Evolutionary conservation across 2,888 invertebrate species (phyloP).

Genomic region (Hedya salicella): DNA sequence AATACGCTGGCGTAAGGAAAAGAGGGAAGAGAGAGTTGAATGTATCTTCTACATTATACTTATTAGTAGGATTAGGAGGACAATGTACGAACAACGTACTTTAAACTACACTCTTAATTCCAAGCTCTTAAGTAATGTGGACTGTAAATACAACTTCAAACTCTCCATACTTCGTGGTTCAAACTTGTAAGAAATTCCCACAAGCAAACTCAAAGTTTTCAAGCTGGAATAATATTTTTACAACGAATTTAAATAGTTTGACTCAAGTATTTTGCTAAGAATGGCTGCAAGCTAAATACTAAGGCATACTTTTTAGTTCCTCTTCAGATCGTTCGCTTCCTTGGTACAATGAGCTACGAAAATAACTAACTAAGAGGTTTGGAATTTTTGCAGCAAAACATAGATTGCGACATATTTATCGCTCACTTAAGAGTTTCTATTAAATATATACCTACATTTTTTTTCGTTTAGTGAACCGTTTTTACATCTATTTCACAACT

Average conservation of each 20-base stretch:
- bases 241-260: slow-evolving; percentile 41
- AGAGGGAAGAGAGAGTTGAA: no score
- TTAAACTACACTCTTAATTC: slow-evolving; percentile 20
- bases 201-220: slow-evolving; percentile 33
- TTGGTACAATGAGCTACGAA: background rate
- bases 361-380: no score
- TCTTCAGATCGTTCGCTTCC: slow-evolving; percentile 2
- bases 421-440: no score
- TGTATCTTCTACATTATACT: no score
- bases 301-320: slow-evolving; percentile 53
- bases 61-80: no score
- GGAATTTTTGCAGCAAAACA: no score
- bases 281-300: slow-evolving; percentile 49
- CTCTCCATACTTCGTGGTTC: slow-evolving; percentile 24
- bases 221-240: slow-evolving; percentile 39
- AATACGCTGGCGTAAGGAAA: no score
- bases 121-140: slow-evolving; percentile 13
- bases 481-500: no score
- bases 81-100: no score
- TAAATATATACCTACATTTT: no score
- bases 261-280: slow-evolving; percentile 57
- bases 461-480: no score
- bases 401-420: no score
- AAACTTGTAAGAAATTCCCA: slow-evolving; percentile 38
- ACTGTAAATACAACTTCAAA: slow-evolving; percentile 28